Evolutionary conservation across 1,140 invertebrate genomes (phyloP), one percentile per base, ranked within the genome.

Genomic region (Calosoma granatense): DNA sequence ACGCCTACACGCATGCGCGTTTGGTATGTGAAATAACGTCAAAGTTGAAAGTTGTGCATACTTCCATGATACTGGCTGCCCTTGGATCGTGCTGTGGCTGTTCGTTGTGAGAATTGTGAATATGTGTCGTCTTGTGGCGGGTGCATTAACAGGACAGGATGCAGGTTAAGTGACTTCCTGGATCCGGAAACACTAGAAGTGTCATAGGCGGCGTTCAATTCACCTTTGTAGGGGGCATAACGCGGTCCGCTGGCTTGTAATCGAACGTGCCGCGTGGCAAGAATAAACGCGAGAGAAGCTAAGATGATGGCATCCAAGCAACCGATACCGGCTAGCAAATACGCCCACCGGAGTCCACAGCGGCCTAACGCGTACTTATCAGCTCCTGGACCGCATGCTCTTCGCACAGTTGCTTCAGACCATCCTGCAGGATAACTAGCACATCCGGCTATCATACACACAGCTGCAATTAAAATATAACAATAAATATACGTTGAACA

Each of bases 301-400:
- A 98, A 76, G 53, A 95, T 91, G 9, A 88, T 75, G 21, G 91
- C 92, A 72, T 98, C 95, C 59, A 96, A 75, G 58, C 94, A 89
- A 22, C 88, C 88, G 52, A 98, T 94, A 53, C 93, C 87, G 12
- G 93, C 93, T 57, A 98, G 76, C 4, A 96, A 81, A 75, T 93
- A 97, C 0, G 94, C 94, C 96, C 96, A 98, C 61, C 94, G 82
- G 15, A 98, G 82, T 30, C 84, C 85, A 70, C 96, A 99, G 9
- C 86, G 80, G 39, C 87, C 87, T 61, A 86, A 77, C 65, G 80
- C 77, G 69, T 87, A 95, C 23, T 81, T 81, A 62, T 81, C 83
- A 1, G 91, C 85, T 6, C 85, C 78, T 11, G 83, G 79, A 0
- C 93, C 93, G 67, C 96, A 98, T 0, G 96, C 88, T 60, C 85